These are phyloP conservation scores for Hypselothyrea guttata DNA, from an alignment of 2,888 invertebrate genomes.

Conservation along the genomic window DNA sequence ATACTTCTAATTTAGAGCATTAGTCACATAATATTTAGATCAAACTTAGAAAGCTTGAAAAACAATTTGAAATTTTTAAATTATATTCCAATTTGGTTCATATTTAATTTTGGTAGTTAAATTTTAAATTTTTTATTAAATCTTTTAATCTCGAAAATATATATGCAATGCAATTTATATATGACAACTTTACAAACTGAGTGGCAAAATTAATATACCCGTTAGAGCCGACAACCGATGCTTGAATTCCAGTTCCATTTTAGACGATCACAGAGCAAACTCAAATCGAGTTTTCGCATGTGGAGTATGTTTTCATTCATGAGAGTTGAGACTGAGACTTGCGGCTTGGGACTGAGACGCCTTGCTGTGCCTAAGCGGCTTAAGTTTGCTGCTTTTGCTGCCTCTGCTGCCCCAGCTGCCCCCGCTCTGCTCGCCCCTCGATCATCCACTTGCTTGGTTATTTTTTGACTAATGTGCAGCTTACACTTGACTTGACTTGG, in stretches of 20 bases:
- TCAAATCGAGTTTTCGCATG: slow-evolving; percentile 55
- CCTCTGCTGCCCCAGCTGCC: slow-evolving; percentile 3
- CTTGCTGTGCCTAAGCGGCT: slow-evolving; percentile 58
- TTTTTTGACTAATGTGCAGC: slow-evolving; percentile 76
- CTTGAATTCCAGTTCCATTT: slow-evolving; percentile 67
- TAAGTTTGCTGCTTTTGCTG: slow-evolving; percentile 44
- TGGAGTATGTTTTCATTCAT: slow-evolving; percentile 44
- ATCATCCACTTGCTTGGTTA: slow-evolving; percentile 22
- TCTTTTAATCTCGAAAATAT: no score
- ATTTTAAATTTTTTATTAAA: no score
- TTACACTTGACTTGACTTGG: slow-evolving; percentile 78
- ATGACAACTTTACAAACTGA: no score
- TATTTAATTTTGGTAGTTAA: no score
- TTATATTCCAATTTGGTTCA: no score
- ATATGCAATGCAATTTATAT: no score
- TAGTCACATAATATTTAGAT: no score
- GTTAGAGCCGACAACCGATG: slow-evolving; percentile 33
- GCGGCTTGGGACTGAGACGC: slow-evolving; percentile 15
- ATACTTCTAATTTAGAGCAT: no score
- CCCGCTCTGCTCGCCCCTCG: background rate
- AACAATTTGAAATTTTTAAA: no score
- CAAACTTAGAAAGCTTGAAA: no score
- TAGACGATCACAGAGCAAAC: slow-evolving; percentile 44
- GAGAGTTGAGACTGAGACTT: no score
- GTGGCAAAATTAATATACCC: no score